These are phyloP conservation scores for Premnoplex brunnescens DNA, from an alignment of 2,797 vertebrate species.

Conservation along the genomic window DNA sequence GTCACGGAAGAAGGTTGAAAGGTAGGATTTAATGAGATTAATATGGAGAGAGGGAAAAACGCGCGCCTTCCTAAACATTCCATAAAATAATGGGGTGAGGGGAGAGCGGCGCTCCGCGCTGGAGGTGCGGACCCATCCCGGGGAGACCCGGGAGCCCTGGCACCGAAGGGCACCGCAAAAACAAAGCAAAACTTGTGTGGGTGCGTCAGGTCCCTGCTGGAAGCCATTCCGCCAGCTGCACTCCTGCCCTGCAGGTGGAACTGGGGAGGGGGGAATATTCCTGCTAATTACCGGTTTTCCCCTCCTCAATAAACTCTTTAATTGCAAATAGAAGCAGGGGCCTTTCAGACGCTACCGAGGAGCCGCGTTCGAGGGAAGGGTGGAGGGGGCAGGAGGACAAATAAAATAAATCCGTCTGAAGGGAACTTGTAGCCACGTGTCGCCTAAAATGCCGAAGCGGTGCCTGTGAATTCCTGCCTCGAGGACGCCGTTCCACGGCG, in stretches of 20 bases:
- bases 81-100: not conserved
- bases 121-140: not conserved
- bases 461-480: conserved; percentile 22
- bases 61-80: not conserved
- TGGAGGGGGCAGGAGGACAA: conserved; percentile 6
- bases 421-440: conserved; percentile 44
- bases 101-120: not conserved
- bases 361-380: not conserved
- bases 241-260: conserved; percentile 61
- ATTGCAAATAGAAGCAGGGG: conserved; percentile 43
- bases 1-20: conserved; percentile 65
- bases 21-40: conserved; percentile 66
- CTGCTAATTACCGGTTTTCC: conserved; percentile 53
- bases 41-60: conserved; percentile 6
- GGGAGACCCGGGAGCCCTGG: not conserved
- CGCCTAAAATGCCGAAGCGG: conserved; percentile 9
- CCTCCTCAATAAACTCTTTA: conserved; percentile 58
- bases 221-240: conserved; percentile 46
- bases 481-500: not conserved
- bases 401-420: conserved; percentile 24
- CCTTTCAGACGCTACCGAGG: conserved; percentile 30
- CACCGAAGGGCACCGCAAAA: not conserved
- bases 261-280: not conserved
- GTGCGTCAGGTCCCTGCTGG: conserved; percentile 37
- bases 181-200: not conserved